These are phyloP conservation scores for Armadillidium nasatum DNA, from an alignment of 1,140 invertebrate species.

Conservation along the genomic window DNA sequence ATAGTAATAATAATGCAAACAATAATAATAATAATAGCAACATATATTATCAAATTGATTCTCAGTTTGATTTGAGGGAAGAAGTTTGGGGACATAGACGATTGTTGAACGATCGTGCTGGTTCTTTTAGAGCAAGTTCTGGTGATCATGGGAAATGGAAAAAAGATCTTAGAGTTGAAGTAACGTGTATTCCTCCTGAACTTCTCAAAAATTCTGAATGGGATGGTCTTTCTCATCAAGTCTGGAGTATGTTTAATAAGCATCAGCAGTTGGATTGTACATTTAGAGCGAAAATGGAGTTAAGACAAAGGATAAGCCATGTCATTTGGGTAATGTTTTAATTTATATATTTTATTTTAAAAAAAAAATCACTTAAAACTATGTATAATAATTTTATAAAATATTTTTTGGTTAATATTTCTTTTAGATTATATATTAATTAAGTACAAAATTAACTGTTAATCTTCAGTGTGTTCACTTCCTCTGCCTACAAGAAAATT, in stretches of 20 bases:
- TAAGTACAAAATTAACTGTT: too few relatives aligned
- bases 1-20: not conserved
- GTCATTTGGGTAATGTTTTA: constrained; percentile 61
- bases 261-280: constrained; percentile 75
- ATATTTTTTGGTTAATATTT: constrained; percentile 11
- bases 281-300: constrained; percentile 71
- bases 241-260: constrained; percentile 71
- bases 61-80: constrained; percentile 10
- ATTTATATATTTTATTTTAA: too few relatives aligned
- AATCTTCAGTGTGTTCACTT: too few relatives aligned
- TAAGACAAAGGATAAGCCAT: constrained; percentile 71
- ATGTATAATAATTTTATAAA: too few relatives aligned
- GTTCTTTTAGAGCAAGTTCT: constrained; percentile 26
- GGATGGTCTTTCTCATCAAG: constrained; percentile 59
- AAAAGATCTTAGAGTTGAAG: constrained; percentile 23
- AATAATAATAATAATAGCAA: constrained; percentile 22
- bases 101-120: constrained; percentile 30
- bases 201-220: constrained; percentile 32
- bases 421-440: not conserved
- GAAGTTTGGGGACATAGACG: constrained; percentile 22
- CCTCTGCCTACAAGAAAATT: too few relatives aligned
- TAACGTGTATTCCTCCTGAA: constrained; percentile 26
- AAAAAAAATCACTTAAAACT: too few relatives aligned
- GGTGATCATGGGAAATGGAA: constrained; percentile 19
- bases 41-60: constrained; percentile 9